Evolutionary conservation across 2,113 vertebrate genomes (phyloP).

Genomic region (Scomber japonicus): DNA sequence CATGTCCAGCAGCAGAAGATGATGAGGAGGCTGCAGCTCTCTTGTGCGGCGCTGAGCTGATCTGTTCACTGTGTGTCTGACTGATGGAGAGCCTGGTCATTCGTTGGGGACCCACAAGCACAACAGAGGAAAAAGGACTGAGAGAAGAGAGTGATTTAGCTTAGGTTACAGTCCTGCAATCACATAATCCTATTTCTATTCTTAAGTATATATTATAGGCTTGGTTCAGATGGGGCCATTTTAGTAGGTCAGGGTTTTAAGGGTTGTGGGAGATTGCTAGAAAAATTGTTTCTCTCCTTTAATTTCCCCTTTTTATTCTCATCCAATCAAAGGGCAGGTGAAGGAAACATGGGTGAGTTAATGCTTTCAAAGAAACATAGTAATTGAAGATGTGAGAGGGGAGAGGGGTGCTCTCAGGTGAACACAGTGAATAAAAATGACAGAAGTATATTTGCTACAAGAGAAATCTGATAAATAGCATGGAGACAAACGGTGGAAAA

Average conservation of each 20-base stretch:
- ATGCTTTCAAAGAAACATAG: not conserved
- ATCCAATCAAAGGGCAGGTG: conserved; percentile 12
- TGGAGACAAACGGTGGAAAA: not conserved
- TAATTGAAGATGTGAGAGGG: not conserved
- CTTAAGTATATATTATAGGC: conserved; percentile 23
- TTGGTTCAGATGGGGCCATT: conserved; percentile 28
- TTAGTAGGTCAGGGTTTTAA: conserved; percentile 39
- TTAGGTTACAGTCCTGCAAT: conserved; percentile 42
- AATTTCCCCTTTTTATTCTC: not conserved
- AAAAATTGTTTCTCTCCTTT: not conserved
- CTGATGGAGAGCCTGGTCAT: conserved; percentile 54
- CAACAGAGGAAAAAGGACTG: not conserved
- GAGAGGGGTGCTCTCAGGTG: not conserved
- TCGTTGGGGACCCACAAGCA: conserved; percentile 29
- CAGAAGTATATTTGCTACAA: not conserved
- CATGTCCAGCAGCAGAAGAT: conserved; percentile 20
- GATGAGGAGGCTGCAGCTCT: conserved; percentile 7
- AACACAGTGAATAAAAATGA: conserved; percentile 18
- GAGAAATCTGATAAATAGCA: conserved; percentile 5
- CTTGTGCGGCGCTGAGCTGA: conserved; percentile 23
- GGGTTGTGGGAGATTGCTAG: not conserved
- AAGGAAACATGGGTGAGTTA: not conserved
- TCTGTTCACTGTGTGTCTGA: conserved; percentile 27
- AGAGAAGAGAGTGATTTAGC: conserved; percentile 42
- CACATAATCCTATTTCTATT: conserved; percentile 43